Conservation (phyloP, 2,888 invertebrate genomes). For the Mycalesis mineus region DNA sequence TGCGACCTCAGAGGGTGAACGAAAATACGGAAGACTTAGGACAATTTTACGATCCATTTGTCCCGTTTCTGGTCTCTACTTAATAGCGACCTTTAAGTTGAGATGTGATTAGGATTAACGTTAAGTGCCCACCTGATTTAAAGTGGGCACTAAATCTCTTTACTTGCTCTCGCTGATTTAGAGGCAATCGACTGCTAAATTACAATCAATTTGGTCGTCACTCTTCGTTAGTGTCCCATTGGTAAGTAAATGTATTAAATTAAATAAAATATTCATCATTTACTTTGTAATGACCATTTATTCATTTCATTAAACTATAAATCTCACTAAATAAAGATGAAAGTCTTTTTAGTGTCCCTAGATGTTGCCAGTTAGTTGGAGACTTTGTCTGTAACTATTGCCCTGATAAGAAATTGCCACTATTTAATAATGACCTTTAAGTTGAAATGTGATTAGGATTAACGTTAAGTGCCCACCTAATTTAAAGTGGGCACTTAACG, state of each 20-base stretch:
- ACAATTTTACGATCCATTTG: conserved; percentile 31
- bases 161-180: neutral
- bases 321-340: no score
- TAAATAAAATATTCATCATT: no score
- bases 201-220: no score
- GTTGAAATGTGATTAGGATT: neutral
- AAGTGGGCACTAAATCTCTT: neutral
- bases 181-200: no score
- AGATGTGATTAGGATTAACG: neutral
- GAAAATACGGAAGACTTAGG: conserved; percentile 25
- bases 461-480: neutral
- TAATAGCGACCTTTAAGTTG: conserved; percentile 4
- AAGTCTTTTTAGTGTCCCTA: no score
- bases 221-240: no score
- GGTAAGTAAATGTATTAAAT: no score
- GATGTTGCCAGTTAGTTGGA: no score
- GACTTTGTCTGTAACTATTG: no score
- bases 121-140: neutral
- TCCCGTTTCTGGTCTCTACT: neutral
- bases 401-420: neutral
- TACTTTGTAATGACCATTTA: no score
- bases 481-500: neutral
- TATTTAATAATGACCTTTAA: conserved; percentile 2
- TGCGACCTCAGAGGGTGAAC: conserved; percentile 26
- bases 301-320: no score